phyloP scores from a whole-genome alignment of 2,113 vertebrate genomes.

The Nycticorax nycticorax region DNA sequence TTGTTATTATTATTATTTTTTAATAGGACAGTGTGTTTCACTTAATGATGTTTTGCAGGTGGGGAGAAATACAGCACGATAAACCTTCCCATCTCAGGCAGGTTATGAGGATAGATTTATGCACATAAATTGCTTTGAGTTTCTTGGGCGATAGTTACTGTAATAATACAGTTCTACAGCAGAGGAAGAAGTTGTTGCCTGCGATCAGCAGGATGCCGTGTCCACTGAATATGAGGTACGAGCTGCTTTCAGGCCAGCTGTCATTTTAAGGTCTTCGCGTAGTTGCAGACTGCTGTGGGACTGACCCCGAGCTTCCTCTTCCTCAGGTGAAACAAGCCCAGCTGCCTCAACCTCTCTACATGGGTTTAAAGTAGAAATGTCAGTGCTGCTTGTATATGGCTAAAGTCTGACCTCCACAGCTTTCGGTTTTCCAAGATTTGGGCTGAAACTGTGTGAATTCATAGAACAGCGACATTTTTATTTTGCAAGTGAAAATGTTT shows the following conservation, averaged over 20 bases:
- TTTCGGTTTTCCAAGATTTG: background rate
- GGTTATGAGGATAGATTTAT: background rate
- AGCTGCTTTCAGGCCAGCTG: background rate
- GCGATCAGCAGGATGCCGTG: background rate
- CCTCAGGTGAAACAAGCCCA: background rate
- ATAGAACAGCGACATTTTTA: background rate
- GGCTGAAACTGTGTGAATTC: background rate
- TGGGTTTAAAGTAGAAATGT: background rate
- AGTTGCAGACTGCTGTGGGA: background rate
- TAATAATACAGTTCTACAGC: background rate
- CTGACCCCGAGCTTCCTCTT: background rate
- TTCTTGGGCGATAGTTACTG: background rate
- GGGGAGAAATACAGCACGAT: background rate
- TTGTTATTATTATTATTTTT: too few relatives aligned
- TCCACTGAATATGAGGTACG: background rate
- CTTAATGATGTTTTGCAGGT: background rate
- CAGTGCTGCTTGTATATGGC: background rate
- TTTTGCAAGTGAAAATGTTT: background rate
- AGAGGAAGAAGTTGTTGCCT: background rate
- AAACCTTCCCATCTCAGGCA: background rate
- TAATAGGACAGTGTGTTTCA: background rate
- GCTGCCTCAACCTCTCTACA: background rate
- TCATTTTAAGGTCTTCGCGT: background rate
- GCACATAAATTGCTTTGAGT: background rate
- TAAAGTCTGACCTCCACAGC: background rate